A percentile compares a stretch with the other conserved stretches of the same genome.
Conservation (phyloP, 2,888 invertebrate species). For the Cephonodes hylas region DNA sequence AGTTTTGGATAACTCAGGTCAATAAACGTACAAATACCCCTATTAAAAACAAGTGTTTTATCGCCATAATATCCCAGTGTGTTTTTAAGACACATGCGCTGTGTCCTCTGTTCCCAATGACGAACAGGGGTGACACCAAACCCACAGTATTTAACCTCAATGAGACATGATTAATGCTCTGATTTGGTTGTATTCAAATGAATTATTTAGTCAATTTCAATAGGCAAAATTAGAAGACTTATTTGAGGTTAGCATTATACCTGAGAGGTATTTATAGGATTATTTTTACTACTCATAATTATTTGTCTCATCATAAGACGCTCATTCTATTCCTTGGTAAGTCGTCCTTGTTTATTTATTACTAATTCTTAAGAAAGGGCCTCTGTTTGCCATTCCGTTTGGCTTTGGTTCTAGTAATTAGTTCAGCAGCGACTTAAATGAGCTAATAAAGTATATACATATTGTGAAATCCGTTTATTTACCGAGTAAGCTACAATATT, state of each 20-base stretch:
- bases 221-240: neutral
- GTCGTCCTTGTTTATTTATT: too few relatives aligned
- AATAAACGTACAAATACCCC: neutral
- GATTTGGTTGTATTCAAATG: neutral
- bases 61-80: neutral
- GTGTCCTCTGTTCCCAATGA: neutral
- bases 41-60: neutral
- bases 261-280: neutral
- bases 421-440: too few relatives aligned
- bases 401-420: too few relatives aligned
- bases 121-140: neutral
- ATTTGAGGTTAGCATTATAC: neutral
- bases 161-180: neutral
- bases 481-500: too few relatives aligned
- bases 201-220: neutral
- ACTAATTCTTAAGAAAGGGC: too few relatives aligned
- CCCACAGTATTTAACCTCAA: constrained; percentile 5
- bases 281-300: too few relatives aligned
- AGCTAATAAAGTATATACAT: too few relatives aligned
- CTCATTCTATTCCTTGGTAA: too few relatives aligned
- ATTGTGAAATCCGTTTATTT: too few relatives aligned
- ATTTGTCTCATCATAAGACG: too few relatives aligned
- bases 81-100: neutral
- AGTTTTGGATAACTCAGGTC: neutral
- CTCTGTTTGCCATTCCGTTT: too few relatives aligned